phyloP scores from a whole-genome alignment of 2,113 vertebrate genomes.

The Terrapene triunguis region DNA sequence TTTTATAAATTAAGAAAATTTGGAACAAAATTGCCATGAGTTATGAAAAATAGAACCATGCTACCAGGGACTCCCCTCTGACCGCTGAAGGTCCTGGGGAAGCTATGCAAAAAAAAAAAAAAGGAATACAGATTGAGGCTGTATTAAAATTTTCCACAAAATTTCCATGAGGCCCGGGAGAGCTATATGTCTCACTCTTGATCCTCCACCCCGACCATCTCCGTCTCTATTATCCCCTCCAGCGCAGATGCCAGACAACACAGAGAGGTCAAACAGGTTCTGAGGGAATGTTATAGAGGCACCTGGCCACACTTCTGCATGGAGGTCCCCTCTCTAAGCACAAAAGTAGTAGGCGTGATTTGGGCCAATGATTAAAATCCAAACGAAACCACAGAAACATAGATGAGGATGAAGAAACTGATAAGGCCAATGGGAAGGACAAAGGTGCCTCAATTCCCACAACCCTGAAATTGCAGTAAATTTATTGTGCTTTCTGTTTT shows the following conservation, averaged over 20 bases:
- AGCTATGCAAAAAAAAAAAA: not conserved
- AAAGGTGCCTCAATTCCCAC: not conserved
- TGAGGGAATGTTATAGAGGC: not conserved
- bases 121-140: not conserved
- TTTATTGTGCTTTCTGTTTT: not conserved
- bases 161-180: not conserved
- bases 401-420: not conserved
- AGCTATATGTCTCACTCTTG: not conserved
- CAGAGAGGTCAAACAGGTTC: not conserved
- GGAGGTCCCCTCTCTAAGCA: not conserved
- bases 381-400: not conserved
- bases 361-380: not conserved
- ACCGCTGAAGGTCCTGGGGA: not conserved
- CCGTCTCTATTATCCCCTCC: not conserved
- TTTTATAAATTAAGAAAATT: not conserved
- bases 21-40: not conserved
- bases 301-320: not conserved
- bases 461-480: not conserved
- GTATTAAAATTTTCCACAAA: not conserved
- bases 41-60: not conserved
- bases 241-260: not conserved
- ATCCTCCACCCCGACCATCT: not conserved
- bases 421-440: not conserved
- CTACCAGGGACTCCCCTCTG: not conserved
- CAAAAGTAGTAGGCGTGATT: not conserved